These are phyloP conservation scores for Pionites leucogaster DNA, from an alignment of 2,113 vertebrate genomes.

Conservation along the genomic window DNA sequence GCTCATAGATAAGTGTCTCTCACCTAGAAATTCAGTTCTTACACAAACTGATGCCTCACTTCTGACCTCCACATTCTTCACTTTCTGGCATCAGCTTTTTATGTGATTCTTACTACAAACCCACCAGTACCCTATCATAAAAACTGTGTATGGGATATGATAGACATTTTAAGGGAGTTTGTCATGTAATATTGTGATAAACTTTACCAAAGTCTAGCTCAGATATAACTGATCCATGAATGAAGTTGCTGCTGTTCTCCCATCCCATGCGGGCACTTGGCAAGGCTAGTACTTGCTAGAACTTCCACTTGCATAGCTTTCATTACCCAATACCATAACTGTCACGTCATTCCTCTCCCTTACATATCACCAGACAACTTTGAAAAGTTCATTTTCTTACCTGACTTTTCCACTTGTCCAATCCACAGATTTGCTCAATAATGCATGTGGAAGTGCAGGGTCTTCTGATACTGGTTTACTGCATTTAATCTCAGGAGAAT, in stretches of 20 bases:
- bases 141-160: neutral
- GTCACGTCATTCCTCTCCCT: neutral
- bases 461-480: conserved; percentile 31
- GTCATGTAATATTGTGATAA: neutral
- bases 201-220: neutral
- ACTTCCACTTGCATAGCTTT: neutral
- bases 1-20: neutral
- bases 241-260: neutral
- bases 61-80: neutral
- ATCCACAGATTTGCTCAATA: conserved; percentile 44
- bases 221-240: neutral
- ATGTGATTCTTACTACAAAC: neutral
- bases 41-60: neutral
- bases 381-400: neutral
- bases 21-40: neutral
- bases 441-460: neutral
- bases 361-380: neutral
- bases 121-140: neutral
- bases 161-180: neutral
- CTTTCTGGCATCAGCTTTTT: neutral
- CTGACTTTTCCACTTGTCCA: neutral
- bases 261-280: neutral
- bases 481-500: conserved; percentile 30
- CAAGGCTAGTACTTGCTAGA: neutral
- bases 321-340: neutral